Evolutionary conservation across 2,888 invertebrate genomes (phyloP), one percentile per base, ranked within the genome.

Genomic region (Drosophila mimica): DNA sequence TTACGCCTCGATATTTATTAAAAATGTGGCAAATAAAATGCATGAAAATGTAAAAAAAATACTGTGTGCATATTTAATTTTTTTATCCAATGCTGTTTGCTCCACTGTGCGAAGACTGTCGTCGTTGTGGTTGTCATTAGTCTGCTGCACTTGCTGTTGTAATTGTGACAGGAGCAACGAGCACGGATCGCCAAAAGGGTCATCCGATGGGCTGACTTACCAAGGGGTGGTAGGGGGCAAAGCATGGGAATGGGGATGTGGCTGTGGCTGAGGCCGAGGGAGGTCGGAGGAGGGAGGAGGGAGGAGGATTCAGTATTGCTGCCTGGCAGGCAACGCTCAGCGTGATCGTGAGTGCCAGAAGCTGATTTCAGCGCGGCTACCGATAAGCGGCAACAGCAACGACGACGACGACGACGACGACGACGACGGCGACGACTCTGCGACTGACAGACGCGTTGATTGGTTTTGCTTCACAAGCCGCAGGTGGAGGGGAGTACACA

Each of bases 261-360:
- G 25, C 25, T 25, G 25, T 25, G 25, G 25, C 25, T 25, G 25
- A 2, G 25, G 25, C 25, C 2, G 25, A 25, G 25, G 25, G 25
- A 25, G 25, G 25, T 25, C 25, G 25, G 9, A 13, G 30, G 53
- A 7, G 25, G 30, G 17, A 13, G 11, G 1, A 28, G 33, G 49
- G 17, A 48, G 38, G 36, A 11, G 40, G 51, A 46, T 13, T 13
- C 34, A 15, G 28, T 57, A 63, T 49, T 58, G 48, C 31, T 38
- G 28, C 51, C 43, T 60, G 64, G 60, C 82, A 46, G 46, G 25
- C 46, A 46, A 46, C 46, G 46, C 17, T 28, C 49, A 69, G 76
- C 70, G 81, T 81, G 83, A 81, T 88, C 91, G 92, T 91, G 92
- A 91, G 91, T 91, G 91, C 90, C 92, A 91, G 92, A 91, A 92